A percentile compares a stretch with the other conserved stretches of the same genome.
Conservation (phyloP, 1,140 invertebrate species). For the Diprion similis region DNA sequence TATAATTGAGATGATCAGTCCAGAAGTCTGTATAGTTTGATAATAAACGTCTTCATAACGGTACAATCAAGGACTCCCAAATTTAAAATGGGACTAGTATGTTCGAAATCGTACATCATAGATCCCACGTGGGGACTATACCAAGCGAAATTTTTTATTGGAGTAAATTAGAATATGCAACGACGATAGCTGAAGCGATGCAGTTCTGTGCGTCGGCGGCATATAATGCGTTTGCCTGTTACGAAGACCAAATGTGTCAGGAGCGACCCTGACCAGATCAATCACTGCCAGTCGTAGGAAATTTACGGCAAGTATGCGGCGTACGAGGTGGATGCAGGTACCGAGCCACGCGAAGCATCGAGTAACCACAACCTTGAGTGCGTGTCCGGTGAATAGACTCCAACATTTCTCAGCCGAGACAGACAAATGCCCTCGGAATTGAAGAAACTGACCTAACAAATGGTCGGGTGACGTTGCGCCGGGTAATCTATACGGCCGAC, state of each 20-base stretch:
- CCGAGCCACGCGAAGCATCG: neutral
- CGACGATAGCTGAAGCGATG: neutral
- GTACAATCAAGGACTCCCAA: no score
- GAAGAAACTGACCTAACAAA: constrained; percentile 4
- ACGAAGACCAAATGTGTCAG: neutral
- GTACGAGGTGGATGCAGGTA: constrained; percentile 4
- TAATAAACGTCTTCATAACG: no score
- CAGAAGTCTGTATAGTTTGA: no score
- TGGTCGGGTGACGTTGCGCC: neutral
- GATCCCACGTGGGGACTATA: no score
- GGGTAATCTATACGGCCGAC: neutral
- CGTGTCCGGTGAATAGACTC: neutral
- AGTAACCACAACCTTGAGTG: neutral
- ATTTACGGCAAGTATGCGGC: neutral
- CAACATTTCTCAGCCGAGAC: neutral
- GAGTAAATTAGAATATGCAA: neutral
- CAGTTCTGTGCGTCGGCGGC: neutral
- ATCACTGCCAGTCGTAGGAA: constrained; percentile 4
- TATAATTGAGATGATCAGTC: no score
- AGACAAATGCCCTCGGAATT: constrained; percentile 7
- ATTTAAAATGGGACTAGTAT: no score
- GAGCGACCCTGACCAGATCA: neutral
- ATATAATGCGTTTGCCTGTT: constrained; percentile 1
- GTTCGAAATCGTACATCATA: no score
- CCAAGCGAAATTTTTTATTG: no score